Conservation (phyloP, 2,888 invertebrate species). For the Helobdella robusta region DNA sequence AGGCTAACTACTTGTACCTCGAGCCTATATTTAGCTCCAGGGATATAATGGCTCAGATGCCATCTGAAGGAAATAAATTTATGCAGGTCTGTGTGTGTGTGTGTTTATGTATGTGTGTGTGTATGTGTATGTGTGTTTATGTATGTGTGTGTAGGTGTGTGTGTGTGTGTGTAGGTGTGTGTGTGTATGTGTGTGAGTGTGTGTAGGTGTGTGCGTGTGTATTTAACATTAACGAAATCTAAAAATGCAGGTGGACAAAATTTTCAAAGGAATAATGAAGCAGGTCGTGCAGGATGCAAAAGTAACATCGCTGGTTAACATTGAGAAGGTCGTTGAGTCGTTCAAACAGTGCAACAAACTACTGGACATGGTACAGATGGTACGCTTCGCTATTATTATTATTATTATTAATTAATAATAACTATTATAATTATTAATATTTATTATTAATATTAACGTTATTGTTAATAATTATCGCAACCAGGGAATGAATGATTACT, state of each 20-base stretch:
- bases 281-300: conserved; percentile 62
- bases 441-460: no score
- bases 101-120: no score
- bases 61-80: conserved; percentile 76
- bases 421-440: no score
- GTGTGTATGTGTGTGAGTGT: no score
- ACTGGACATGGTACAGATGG: conserved; percentile 76
- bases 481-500: conserved; percentile 74
- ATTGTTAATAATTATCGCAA: no score
- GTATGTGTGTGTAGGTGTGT: no score
- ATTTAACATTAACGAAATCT: no score
- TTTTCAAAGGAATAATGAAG: conserved; percentile 90
- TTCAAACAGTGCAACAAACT: conserved; percentile 76
- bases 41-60: conserved; percentile 94
- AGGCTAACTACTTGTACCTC: conserved; percentile 90
- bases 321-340: conserved; percentile 85
- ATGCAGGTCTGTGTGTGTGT: conserved; percentile 9
- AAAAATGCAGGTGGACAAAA: conserved; percentile 91
- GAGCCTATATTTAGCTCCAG: conserved; percentile 94
- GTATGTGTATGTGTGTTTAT: no score
- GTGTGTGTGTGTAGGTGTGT: no score
- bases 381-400: conserved; percentile 30
- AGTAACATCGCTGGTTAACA: conserved; percentile 73
- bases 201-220: no score
- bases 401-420: no score